Conservation (phyloP, 2,113 vertebrate species). For the Rhinoderma darwinii region DNA sequence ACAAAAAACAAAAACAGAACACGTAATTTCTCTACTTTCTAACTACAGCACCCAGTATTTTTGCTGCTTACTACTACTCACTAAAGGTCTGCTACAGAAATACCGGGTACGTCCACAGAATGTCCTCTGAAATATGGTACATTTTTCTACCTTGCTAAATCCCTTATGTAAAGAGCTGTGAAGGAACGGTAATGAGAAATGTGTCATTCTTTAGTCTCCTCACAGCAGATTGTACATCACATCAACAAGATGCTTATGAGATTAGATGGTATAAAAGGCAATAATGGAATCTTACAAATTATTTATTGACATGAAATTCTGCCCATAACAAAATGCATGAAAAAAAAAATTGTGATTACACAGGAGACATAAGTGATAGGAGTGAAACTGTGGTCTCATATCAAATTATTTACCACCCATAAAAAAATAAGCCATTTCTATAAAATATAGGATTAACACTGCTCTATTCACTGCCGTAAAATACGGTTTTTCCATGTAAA, state of each 20-base stretch:
- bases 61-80: neutral
- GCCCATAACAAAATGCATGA: neutral
- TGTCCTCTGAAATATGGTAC: neutral
- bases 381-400: neutral
- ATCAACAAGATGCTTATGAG: conserved; percentile 12
- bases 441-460: neutral
- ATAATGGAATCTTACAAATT: neutral
- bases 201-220: neutral
- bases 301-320: conserved; percentile 16
- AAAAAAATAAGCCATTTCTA: neutral
- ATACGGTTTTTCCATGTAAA: neutral
- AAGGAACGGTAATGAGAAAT: neutral
- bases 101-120: neutral
- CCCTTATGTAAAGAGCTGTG: neutral
- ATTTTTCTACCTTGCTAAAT: neutral
- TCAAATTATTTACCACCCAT: neutral
- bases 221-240: neutral
- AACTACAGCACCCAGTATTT: neutral
- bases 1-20: no score
- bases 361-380: neutral
- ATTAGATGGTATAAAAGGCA: neutral
- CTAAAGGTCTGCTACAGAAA: neutral
- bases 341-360: neutral
- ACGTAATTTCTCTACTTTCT: no score
- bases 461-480: neutral